Conservation (phyloP, 1,140 invertebrate species). For the Leptinotarsa defecta region DNA sequence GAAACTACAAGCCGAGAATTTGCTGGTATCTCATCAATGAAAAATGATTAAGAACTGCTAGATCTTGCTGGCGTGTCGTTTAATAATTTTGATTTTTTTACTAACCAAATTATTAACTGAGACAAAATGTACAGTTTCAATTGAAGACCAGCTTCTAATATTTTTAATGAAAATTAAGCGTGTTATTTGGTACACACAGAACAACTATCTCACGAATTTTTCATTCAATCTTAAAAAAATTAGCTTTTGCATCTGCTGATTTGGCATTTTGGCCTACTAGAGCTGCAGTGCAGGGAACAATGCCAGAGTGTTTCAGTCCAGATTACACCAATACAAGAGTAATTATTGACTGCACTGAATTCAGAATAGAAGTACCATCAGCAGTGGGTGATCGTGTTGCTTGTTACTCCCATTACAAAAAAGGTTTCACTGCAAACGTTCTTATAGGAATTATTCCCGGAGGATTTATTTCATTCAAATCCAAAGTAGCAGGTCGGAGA, state of each 20-base stretch:
- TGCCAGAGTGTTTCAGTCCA: conserved; percentile 50
- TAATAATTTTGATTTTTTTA: too few species aligned
- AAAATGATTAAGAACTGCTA: neutral
- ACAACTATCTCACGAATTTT: conserved; percentile 33
- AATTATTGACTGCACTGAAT: conserved; percentile 57
- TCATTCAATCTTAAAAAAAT: conserved; percentile 6
- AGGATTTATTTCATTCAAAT: too few species aligned
- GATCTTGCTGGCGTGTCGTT: neutral
- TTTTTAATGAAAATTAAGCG: conserved; percentile 47
- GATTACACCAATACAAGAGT: conserved; percentile 52
- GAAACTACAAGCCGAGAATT: too few species aligned
- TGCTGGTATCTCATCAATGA: neutral
- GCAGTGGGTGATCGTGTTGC: conserved; percentile 42
- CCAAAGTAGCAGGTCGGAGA: too few species aligned
- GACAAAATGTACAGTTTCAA: conserved; percentile 20
- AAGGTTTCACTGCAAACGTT: conserved; percentile 54
- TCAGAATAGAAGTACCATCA: conserved; percentile 52
- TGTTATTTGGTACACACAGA: conserved; percentile 26
- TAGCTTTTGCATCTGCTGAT: too few species aligned
- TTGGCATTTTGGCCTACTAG: conserved; percentile 40
- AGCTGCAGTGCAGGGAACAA: conserved; percentile 35
- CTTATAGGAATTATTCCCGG: conserved; percentile 55
- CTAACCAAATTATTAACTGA: too few species aligned
- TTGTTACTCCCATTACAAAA: conserved; percentile 56
- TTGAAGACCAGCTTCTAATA: conserved; percentile 37